These are phyloP conservation scores for Nephrotoma flavescens DNA, from an alignment of 2,888 invertebrate species.

Conservation along the genomic window DNA sequence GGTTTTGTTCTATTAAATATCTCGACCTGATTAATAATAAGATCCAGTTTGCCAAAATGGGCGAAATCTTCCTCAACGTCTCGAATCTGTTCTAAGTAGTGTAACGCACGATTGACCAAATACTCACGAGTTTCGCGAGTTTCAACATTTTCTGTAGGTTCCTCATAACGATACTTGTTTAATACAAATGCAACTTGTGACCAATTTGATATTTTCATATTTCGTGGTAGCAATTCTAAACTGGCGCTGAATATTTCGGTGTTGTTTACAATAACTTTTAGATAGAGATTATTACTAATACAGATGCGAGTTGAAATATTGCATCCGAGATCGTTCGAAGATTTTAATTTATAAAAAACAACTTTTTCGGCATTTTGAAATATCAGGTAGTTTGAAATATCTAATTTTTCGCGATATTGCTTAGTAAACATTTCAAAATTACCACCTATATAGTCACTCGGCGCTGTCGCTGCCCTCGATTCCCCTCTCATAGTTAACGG, in stretches of 20 bases:
- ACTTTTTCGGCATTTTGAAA: neutral
- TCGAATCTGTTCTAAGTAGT: neutral
- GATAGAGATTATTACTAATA: neutral
- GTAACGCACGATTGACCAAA: neutral
- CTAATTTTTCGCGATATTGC: neutral
- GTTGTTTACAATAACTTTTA: neutral
- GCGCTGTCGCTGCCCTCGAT: no score
- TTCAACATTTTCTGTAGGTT: neutral
- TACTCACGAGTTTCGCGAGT: neutral
- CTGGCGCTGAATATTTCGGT: neutral
- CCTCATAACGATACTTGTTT: neutral
- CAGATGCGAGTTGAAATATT: neutral
- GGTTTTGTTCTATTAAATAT: neutral
- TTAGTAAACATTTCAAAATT: neutral
- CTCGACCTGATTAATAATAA: neutral
- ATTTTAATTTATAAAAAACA: neutral
- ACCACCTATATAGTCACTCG: neutral
- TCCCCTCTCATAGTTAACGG: no score
- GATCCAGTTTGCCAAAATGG: neutral
- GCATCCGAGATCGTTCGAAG: neutral
- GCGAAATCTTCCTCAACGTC: neutral
- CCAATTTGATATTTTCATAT: neutral
- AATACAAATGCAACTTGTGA: neutral
- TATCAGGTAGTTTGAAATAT: neutral
- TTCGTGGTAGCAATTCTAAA: neutral